Evolutionary conservation across 2,797 vertebrate genomes (phyloP).

Genomic region (Austrolebias charrua): DNA sequence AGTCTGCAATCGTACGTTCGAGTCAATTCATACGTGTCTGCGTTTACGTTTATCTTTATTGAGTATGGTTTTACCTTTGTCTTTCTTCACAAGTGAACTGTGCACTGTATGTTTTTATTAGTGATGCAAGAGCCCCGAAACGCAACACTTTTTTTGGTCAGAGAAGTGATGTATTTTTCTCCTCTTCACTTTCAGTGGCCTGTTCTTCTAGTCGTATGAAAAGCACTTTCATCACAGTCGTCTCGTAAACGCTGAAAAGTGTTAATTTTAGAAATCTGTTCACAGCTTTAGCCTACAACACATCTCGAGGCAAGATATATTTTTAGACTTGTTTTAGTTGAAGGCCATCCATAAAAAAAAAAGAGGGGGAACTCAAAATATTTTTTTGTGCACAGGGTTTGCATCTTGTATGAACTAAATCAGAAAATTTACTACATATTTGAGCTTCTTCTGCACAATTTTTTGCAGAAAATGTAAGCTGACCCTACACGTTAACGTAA

Average conservation of each 20-base stretch:
- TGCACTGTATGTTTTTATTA: conserved; percentile 51
- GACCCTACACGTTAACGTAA: background rate
- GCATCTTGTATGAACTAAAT: background rate
- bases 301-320: background rate
- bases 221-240: conserved; percentile 31
- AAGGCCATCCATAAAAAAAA: background rate
- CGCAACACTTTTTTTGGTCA: conserved; percentile 45
- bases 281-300: conserved; percentile 14
- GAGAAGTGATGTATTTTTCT: conserved; percentile 22
- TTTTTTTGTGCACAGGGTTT: background rate
- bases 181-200: conserved; percentile 18
- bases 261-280: conserved; percentile 30
- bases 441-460: background rate
- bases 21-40: conserved; percentile 4
- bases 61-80: conserved; percentile 16
- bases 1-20: conserved; percentile 10
- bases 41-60: conserved; percentile 9
- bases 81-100: conserved; percentile 37
- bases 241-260: conserved; percentile 15
- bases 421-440: background rate
- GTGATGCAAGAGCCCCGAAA: conserved; percentile 64
- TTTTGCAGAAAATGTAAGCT: background rate
- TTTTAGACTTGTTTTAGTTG: background rate
- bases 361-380: background rate
- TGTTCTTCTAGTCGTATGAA: conserved; percentile 32